Base-by-base conservation (phyloP, 2,797 vertebrate genomes). In the Parauchenoglanis ngamensis region DNA sequence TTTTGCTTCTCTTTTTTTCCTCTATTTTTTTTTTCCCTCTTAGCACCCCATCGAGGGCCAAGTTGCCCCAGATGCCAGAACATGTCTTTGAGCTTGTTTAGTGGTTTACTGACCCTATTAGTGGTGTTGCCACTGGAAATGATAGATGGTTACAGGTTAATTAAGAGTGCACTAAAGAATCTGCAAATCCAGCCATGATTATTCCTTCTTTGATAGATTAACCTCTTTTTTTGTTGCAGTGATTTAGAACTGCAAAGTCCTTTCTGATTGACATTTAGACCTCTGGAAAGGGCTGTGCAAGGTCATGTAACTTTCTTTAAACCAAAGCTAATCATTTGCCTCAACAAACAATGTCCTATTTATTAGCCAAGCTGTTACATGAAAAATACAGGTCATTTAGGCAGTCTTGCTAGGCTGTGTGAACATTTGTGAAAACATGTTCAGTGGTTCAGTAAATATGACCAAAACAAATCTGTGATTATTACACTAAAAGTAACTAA, bases 131-230 rank as follows among this genome's bases (percentile, higher is more conserved):
- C 84, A 56, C 85, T 88, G 84, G 81, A 87, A 86, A 78, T 85
- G 73, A 79, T 86, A 75, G 84, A 63, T 46, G 44, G 25, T 59
- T 81, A 82, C 78, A 57, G 77, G 88, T 89, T 79, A 65, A 85
- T 79, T 88, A 83, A 88, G 86, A 61, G 25, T 85, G 10, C 49
- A 1, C 75, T 83, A 86, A 89, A 88, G 85, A 81, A 88, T 76
- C 44, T 52, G 63, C 80, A 59, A 52, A 80, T 70, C 57, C 77
- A 85, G 76, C 83, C 76, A 79, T 85, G 40, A 85, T 88, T 86
- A 85, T 73, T 54, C 3, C 28, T 17, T 79, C 82, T 86, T 19
- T 35, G 10, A 44, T 68, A 63, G 63, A 73, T 72, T 59, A 83
- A 79, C 52, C 49, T 83, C 40, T 79, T 44, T 85, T 72, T 83